Conservation (phyloP, 2,888 invertebrate genomes). For the Drosophila phalerata region DNA sequence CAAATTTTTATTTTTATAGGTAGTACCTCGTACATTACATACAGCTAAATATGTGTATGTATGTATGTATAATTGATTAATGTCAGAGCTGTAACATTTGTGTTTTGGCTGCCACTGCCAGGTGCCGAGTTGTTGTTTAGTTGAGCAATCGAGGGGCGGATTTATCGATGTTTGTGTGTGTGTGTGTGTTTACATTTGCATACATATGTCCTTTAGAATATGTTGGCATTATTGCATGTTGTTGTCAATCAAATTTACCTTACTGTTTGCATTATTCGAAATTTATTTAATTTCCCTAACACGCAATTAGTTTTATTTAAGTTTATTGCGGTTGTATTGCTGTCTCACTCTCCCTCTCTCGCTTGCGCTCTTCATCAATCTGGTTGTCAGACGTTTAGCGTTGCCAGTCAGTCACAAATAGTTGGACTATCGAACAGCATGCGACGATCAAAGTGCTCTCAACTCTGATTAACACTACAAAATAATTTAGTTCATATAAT, state of each 20-base stretch:
- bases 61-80: constrained; percentile 67
- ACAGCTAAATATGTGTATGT: constrained; percentile 34
- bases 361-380: constrained; percentile 22
- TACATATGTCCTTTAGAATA: constrained; percentile 29
- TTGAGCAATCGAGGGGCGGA: constrained; percentile 57
- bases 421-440: constrained; percentile 53
- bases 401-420: constrained; percentile 60
- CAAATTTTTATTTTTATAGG: constrained; percentile 36
- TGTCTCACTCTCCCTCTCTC: constrained; percentile 32
- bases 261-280: constrained; percentile 78
- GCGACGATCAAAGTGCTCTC: constrained; percentile 62
- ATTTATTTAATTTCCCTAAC: constrained; percentile 79
- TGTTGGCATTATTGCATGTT: constrained; percentile 72
- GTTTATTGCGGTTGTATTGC: constrained; percentile 76
- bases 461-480: not conserved
- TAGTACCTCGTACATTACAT: constrained; percentile 25
- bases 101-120: constrained; percentile 62
- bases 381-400: constrained; percentile 70
- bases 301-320: constrained; percentile 82
- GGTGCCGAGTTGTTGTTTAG: constrained; percentile 76
- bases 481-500: too few species aligned
- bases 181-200: constrained; percentile 14
- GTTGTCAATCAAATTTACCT: constrained; percentile 78
- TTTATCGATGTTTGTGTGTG: constrained; percentile 9
- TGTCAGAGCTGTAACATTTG: constrained; percentile 69